Evolutionary conservation across 2,797 vertebrate species (phyloP).

Genomic region (Poliocrania exsul): DNA sequence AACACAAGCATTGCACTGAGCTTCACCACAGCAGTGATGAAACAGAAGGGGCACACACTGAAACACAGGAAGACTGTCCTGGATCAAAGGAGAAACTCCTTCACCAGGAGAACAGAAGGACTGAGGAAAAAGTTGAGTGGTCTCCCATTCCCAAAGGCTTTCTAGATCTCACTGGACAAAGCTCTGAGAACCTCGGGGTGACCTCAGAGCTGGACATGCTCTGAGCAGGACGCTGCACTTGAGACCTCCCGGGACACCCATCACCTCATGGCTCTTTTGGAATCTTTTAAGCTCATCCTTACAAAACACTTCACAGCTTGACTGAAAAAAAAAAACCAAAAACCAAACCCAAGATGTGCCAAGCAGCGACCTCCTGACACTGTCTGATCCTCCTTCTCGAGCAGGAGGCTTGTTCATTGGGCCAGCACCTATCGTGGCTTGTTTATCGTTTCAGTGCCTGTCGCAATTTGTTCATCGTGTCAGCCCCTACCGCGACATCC

Average conservation of each 20-base stretch:
- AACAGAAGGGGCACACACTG: accelerated
- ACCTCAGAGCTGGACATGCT: background rate
- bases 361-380: background rate
- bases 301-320: accelerated
- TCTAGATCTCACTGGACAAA: accelerated
- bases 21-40: background rate
- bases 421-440: accelerated
- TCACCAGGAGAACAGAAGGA: accelerated
- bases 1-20: background rate
- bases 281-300: accelerated
- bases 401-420: accelerated
- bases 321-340: too few species aligned
- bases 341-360: background rate
- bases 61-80: background rate
- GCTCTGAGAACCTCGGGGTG: background rate
- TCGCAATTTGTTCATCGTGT: accelerated
- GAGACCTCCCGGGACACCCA: too few species aligned
- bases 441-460: accelerated
- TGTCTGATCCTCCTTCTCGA: accelerated
- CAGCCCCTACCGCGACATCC: background rate
- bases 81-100: background rate
- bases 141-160: background rate
- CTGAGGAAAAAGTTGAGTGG: accelerated
- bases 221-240: accelerated
- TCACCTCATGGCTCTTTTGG: accelerated